Base-by-base conservation (phyloP, 2,888 invertebrate species). In the Synergus japonicus region DNA sequence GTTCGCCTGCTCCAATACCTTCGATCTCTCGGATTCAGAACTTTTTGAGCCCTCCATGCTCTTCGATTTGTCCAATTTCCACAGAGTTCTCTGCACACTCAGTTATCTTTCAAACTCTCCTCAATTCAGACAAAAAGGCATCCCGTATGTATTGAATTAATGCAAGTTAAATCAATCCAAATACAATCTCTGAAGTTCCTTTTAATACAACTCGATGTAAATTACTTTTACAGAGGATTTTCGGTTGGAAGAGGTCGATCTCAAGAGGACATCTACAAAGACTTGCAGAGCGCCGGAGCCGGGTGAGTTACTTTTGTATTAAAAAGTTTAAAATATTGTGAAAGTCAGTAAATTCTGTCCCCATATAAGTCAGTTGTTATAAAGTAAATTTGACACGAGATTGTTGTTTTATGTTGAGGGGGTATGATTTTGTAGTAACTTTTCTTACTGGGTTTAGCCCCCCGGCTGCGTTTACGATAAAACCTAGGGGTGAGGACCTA, bases 41-140 rank as follows among this genome's bases (percentile, higher is more conserved):
- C 94, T 99, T 49, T 99, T 99, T 92, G 98, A 98, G 89, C 97
- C 98, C 0, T 95, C 96, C n/a, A 98, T 98, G 96, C 94, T 99
- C 77, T 99, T 98, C 91, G 98, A 99, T 92, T 94, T 98, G 86
- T 96, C 97, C 78, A 97, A 99, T 93, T 99, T 99, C 93, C 97
- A 97, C 93, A 95, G 97, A 90, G 98, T 99, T 58, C 93, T 99
- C 83, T 96, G 97, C 90, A 98, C 98, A 0, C 93, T 99, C 78
- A 97, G 98, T 9, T 96, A 96, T 90, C 94, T 99, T 81, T 98
- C 98, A 79, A 95, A 96, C 89, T 96, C 96, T 86, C 94, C 95
- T 0, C 96, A 96, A 92, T 95, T 96, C 18, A 93, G 94, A 76
- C 92, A 93, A 84, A 94, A 94, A 88, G 95, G 95, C 89, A 94